Conservation (phyloP, 2,797 vertebrate genomes). For the Peromyscus aztecus region DNA sequence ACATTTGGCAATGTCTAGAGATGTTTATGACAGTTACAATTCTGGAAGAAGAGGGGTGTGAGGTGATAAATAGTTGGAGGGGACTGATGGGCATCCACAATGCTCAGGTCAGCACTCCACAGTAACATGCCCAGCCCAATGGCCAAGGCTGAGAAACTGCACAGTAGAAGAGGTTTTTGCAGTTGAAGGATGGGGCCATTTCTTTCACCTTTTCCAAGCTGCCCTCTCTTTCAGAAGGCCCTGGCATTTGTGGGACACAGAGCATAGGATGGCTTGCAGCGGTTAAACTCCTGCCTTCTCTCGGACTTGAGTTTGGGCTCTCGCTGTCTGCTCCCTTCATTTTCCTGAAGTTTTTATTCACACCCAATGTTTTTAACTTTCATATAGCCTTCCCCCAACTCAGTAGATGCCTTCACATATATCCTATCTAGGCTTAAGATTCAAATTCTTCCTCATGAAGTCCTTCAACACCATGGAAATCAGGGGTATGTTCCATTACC, state of each 20-base stretch:
- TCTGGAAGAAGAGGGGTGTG: background rate
- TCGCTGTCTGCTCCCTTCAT: too few species aligned
- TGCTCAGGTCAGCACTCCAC: background rate
- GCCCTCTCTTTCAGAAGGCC: background rate
- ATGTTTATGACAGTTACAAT: background rate
- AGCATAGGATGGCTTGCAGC: too few species aligned
- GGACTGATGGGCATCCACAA: too few species aligned
- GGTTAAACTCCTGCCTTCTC: background rate
- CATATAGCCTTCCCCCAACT: background rate
- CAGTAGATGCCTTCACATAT: background rate
- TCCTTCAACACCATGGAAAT: background rate
- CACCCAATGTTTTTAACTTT: background rate
- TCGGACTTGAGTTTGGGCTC: background rate
- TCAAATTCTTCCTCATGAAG: conserved; percentile 40
- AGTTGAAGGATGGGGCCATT: background rate
- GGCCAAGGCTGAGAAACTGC: background rate
- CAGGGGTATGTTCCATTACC: background rate
- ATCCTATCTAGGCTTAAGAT: background rate
- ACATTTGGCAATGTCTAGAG: background rate
- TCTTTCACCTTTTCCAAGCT: background rate
- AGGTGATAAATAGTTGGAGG: background rate
- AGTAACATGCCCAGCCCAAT: background rate
- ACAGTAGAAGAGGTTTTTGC: background rate
- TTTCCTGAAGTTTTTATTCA: background rate
- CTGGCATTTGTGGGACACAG: too few species aligned